phyloP scores from a whole-genome alignment of 2,888 invertebrate genomes.

The Amiota communis region DNA sequence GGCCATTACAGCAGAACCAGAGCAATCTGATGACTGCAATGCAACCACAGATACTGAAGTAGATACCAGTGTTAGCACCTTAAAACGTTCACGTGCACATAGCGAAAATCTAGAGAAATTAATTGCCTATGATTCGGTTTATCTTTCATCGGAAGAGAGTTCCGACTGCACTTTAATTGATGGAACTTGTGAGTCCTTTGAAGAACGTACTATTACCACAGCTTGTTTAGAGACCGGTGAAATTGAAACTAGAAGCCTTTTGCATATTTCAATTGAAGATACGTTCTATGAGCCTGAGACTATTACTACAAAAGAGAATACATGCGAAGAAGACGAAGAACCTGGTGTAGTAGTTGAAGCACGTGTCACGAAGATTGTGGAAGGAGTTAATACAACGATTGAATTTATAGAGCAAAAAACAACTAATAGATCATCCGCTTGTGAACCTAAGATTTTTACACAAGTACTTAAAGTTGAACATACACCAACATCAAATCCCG shows the following conservation, averaged over 20 bases:
- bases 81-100: constrained; percentile 52
- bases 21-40: neutral
- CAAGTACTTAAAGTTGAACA: constrained; percentile 65
- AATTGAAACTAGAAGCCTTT: constrained; percentile 56
- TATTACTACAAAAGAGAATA: constrained; percentile 59
- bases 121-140: constrained; percentile 73
- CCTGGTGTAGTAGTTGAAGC: constrained; percentile 27
- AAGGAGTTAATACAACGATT: constrained; percentile 39
- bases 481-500: constrained; percentile 42
- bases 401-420: constrained; percentile 37
- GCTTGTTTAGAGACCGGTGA: constrained; percentile 47
- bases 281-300: constrained; percentile 55
- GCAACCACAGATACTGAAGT: neutral
- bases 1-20: neutral
- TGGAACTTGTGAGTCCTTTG: constrained; percentile 58
- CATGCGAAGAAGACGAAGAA: constrained; percentile 38
- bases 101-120: constrained; percentile 62
- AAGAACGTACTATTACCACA: constrained; percentile 47
- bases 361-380: constrained; percentile 1
- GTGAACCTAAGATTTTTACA: constrained; percentile 54
- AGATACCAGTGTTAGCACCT: constrained; percentile 39
- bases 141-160: constrained; percentile 72
- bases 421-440: constrained; percentile 6
- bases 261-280: constrained; percentile 72
- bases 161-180: constrained; percentile 69